Evolutionary conservation across 92 coral and sea anemone genomes (phyloP).

Genomic region (Isaurus tuberculatus): DNA sequence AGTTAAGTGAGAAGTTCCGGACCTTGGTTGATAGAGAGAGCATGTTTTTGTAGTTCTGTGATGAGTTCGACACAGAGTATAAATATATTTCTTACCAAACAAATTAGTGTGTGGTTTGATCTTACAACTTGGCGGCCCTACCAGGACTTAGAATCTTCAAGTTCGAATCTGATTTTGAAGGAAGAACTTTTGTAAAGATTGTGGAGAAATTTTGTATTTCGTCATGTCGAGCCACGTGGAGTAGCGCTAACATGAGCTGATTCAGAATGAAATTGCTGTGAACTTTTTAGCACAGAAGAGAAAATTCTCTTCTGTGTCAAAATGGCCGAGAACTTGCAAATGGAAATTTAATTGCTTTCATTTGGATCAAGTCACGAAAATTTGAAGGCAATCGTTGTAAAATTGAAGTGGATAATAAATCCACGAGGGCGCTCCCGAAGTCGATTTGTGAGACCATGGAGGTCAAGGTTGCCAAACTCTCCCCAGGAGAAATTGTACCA

Average conservation of each 20-base stretch:
- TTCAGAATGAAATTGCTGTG: neutral
- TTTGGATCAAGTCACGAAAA: neutral
- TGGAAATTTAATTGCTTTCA: neutral
- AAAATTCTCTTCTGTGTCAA: neutral
- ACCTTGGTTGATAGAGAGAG: no score
- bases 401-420: slow-evolving; percentile 26
- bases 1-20: no score
- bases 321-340: neutral
- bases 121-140: slow-evolving; percentile 33
- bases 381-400: slow-evolving; percentile 1
- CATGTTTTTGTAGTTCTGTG: no score
- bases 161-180: neutral
- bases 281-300: neutral
- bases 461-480: neutral
- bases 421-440: slow-evolving; percentile 36
- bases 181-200: neutral
- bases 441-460: slow-evolving; percentile 25
- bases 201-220: neutral
- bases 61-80: no score
- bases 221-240: neutral
- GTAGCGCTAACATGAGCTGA: neutral
- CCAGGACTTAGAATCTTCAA: neutral
- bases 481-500: slow-evolving; percentile 28
- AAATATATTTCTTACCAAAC: no score
- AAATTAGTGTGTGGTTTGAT: no score